phyloP scores from a whole-genome alignment of 2,113 vertebrate genomes.

The Talpa occidentalis region DNA sequence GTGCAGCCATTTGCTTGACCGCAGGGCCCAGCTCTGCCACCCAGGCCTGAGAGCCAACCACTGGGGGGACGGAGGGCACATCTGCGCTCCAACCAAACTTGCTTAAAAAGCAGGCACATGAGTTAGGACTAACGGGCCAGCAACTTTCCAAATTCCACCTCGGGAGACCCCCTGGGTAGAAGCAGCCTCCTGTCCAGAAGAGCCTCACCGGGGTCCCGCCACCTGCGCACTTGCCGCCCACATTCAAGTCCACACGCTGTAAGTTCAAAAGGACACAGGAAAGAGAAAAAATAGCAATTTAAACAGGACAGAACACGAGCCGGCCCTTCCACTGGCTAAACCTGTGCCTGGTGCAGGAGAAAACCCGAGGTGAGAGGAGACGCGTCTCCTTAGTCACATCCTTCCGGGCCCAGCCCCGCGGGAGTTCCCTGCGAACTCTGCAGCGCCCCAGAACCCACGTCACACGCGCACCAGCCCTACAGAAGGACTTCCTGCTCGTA shows the following conservation, averaged over 20 bases:
- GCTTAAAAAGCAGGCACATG: no score
- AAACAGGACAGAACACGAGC: background rate
- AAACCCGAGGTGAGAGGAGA: background rate
- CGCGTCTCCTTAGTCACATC: background rate
- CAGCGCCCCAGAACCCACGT: background rate
- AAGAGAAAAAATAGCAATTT: background rate
- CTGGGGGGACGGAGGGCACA: no score
- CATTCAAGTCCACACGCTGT: background rate
- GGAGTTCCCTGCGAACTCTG: background rate
- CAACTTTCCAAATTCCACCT: background rate
- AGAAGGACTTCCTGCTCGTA: background rate
- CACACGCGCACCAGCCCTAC: background rate
- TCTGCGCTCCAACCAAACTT: no score
- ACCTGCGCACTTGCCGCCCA: background rate
- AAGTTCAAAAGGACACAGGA: background rate
- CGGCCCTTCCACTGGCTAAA: background rate
- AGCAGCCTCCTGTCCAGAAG: background rate
- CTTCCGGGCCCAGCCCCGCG: background rate
- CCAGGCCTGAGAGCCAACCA: no score
- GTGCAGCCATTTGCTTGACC: no score
- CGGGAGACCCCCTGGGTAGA: background rate
- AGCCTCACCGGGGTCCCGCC: background rate
- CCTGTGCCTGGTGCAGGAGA: background rate
- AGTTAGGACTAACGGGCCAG: background rate
- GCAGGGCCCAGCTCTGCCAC: no score